A percentile compares a stretch with the other conserved stretches of the same genome.
Evolutionary conservation across 2,888 invertebrate genomes (phyloP).

Genomic region (Leptinotarsa peninsularis): DNA sequence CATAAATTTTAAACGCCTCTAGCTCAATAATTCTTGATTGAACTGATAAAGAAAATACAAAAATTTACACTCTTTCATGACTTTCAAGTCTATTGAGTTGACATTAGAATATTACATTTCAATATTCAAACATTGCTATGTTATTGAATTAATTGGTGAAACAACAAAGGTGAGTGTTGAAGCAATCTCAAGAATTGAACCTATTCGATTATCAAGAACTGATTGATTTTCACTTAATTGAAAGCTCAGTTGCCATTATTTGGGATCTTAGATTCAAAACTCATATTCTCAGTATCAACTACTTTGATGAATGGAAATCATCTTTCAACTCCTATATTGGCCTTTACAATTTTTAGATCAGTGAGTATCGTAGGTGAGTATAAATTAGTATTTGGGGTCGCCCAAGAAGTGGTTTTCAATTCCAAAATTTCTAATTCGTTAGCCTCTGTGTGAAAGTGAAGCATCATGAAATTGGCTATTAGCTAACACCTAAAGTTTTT

Average conservation of each 20-base stretch:
- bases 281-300: slow-evolving; percentile 1
- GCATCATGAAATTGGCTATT: no score
- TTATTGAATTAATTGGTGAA: not conserved
- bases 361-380: not conserved
- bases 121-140: no score
- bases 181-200: not conserved
- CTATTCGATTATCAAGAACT: not conserved
- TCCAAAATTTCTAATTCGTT: no score
- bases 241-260: not conserved
- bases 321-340: not conserved
- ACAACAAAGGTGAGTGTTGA: not conserved
- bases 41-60: no score
- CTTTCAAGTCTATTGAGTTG: no score
- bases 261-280: slow-evolving; percentile 13
- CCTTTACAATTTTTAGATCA: not conserved
- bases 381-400: not conserved
- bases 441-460: no score
- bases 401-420: no score
- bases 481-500: not conserved
- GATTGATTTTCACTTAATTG: not conserved
- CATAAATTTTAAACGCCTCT: no score
- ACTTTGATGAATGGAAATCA: not conserved
- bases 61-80: no score
- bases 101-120: no score
- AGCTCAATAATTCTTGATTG: no score